A percentile compares a stretch with the other conserved stretches of the same genome.
These are phyloP conservation scores for Drosophila quadrilineata DNA, from an alignment of 1,140 invertebrate genomes.

Conservation along the genomic window DNA sequence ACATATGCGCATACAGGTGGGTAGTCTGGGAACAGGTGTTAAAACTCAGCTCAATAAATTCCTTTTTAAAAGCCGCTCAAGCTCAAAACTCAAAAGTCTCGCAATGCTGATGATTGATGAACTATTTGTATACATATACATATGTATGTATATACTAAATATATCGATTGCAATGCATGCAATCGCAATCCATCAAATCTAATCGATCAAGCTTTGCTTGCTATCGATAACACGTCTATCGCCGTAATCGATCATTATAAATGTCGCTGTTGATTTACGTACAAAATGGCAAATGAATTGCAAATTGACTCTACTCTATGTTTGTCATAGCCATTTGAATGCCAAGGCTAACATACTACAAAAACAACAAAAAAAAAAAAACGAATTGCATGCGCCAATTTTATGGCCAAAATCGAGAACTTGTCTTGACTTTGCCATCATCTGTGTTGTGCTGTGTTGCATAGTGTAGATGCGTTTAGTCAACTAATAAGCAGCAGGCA, in stretches of 20 bases:
- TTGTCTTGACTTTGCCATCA: constrained; percentile 43
- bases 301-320: constrained; percentile 9
- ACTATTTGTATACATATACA: too few relatives aligned
- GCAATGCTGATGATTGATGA: too few relatives aligned
- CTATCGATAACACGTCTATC: too few relatives aligned
- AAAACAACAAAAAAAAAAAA: too few relatives aligned
- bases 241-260: too few relatives aligned
- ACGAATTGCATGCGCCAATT: constrained; percentile 29
- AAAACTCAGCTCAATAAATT: not conserved
- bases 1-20: too few relatives aligned
- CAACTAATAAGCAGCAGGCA: constrained; percentile 24
- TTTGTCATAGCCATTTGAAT: constrained; percentile 21
- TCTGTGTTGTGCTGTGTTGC: too few relatives aligned
- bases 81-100: too few relatives aligned
- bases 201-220: too few relatives aligned
- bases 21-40: constrained; percentile 19
- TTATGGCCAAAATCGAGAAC: constrained; percentile 38
- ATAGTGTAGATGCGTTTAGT: not conserved
- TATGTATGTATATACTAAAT: not conserved
- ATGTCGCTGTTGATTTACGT: not conserved
- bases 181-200: too few relatives aligned
- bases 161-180: too few relatives aligned
- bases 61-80: not conserved
- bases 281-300: not conserved
- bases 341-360: constrained; percentile 21